Conservation (phyloP, 2,888 invertebrate species). For the Aphodius granarius region DNA sequence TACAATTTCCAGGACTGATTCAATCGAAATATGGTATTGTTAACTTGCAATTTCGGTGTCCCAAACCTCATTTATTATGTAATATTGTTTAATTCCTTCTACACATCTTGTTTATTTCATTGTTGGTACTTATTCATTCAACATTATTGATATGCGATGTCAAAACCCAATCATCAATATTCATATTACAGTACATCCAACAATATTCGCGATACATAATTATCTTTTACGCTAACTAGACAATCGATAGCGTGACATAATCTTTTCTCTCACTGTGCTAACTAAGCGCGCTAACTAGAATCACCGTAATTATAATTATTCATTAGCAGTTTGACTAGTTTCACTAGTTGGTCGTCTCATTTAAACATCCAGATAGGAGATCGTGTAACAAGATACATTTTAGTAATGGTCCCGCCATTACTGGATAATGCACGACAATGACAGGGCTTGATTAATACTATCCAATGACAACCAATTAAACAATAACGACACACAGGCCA, state of each 20-base stretch:
- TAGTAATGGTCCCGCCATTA: not conserved
- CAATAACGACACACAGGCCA: not conserved
- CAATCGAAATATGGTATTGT: not conserved
- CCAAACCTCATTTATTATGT: too few species aligned
- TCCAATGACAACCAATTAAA: not conserved
- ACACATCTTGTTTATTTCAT: too few species aligned
- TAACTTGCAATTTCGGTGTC: not conserved
- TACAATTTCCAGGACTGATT: not conserved
- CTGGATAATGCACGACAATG: not conserved
- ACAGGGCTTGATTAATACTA: not conserved
- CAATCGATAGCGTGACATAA: not conserved
- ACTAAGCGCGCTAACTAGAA: not conserved
- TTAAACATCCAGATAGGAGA: not conserved
- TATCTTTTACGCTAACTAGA: not conserved
- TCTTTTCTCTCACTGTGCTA: not conserved
- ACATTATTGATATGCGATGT: not conserved
- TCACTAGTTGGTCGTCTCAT: not conserved
- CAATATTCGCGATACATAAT: not conserved
- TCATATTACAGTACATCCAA: not conserved
- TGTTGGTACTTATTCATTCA: too few species aligned
- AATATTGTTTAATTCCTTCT: too few species aligned
- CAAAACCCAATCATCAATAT: not conserved
- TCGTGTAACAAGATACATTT: not conserved
- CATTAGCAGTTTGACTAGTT: not conserved
- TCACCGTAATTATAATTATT: not conserved